A percentile compares a stretch with the other conserved stretches of the same genome.
Evolutionary conservation across 2,113 vertebrate genomes (phyloP).

Genomic region (Ovibos moschatus): DNA sequence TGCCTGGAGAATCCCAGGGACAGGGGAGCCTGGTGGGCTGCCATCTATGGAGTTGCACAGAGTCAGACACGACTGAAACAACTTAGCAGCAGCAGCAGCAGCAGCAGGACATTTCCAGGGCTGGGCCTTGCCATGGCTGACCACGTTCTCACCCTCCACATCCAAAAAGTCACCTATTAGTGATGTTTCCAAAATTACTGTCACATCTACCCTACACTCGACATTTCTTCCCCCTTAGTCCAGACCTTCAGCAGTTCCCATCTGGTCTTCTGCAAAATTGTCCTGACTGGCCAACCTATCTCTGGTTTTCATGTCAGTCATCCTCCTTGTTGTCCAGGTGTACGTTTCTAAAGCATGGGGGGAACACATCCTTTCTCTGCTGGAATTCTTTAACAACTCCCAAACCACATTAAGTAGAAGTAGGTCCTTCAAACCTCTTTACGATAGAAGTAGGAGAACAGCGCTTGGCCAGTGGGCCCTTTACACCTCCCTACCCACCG

Average conservation of each 20-base stretch:
- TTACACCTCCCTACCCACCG: not conserved
- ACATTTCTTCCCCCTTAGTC: not conserved
- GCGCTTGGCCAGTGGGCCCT: too few relatives aligned
- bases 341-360: not conserved
- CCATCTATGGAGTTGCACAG: fast-evolving
- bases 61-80: too few relatives aligned
- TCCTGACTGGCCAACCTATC: not conserved
- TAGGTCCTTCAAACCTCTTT: not conserved
- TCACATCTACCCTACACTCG: not conserved
- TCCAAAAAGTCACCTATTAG: not conserved
- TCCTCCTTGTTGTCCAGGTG: fast-evolving
- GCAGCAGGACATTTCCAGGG: not conserved
- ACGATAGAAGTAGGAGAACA: not conserved
- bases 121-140: not conserved
- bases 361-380: not conserved
- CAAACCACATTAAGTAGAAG: not conserved
- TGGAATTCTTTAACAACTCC: not conserved
- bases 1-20: too few relatives aligned
- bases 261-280: not conserved
- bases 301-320: not conserved
- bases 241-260: not conserved
- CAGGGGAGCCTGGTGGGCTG: too few relatives aligned
- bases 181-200: not conserved
- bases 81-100: too few relatives aligned
- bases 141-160: not conserved